Base-by-base conservation (phyloP, 2,797 vertebrate species). In the Chelonia mydas region DNA sequence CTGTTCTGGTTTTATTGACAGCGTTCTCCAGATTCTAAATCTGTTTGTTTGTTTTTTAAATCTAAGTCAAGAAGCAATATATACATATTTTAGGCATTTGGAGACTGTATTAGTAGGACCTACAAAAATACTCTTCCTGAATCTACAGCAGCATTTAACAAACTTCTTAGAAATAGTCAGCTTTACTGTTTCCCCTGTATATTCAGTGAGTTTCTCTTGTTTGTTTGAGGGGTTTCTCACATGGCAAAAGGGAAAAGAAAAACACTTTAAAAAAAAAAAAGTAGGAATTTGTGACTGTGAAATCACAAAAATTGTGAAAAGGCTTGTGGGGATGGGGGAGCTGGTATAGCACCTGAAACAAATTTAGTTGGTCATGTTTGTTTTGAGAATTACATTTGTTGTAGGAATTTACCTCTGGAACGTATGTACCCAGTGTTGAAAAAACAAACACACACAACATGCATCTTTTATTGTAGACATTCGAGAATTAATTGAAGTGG, bases 401-500 rank as follows among this genome's bases (percentile, higher is more conserved):
- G 31, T 12, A 2, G 53, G 0, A 0, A 9, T 16, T 11, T 55
- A 19, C 27, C 53, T 23, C 37, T 1, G 45, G 25, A 77, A 77
- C 49, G 3, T 0, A 33, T 61, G 83, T 61, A 16, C 9, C 13
- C 9, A 2, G 45, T 11, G 37, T 2, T 72, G 37, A 41, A 72
- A 72, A 5, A 28, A 51, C 3, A 6, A 4, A 0, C 1, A 53
- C 3, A 1, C 23, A 9, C 2, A 9, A 31, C 2, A 31, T 28
- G 25, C 12, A 2, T 12, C 25, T 51, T 31, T 45, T 16, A 33
- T 96, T 92, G 0, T 94, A 98, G 99, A 99, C 93, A 99, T 99
- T 94, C 98, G 99, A 1, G 99, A 99, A 97, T 98, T 99, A 78
- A 99, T 99, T 16, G 99, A 99, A 95, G 99, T 99, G 85, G 99